Conservation (phyloP, 30 jellyfish, hydroid and myxozoan genomes). For the Aurelia coerulea region DNA sequence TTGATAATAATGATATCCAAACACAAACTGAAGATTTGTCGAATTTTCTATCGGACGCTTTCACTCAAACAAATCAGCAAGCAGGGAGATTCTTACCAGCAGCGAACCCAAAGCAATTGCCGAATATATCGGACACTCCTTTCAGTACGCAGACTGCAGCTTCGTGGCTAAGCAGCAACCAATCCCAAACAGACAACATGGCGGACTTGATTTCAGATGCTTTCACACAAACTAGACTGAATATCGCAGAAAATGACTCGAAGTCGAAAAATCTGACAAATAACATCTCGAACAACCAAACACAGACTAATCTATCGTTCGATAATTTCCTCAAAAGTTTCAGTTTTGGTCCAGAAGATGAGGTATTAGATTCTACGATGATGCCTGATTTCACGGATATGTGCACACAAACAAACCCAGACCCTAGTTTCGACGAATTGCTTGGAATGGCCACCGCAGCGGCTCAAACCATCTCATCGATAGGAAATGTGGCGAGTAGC, state of each 20-base stretch:
- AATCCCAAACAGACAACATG: constrained; percentile 29
- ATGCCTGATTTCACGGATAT: constrained; percentile 70
- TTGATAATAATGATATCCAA: constrained; percentile 41
- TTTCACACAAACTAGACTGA: constrained; percentile 51
- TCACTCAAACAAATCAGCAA: constrained; percentile 61
- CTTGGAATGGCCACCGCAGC: constrained; percentile 40
- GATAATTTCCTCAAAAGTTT: constrained; percentile 45
- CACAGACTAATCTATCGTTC: constrained; percentile 63
- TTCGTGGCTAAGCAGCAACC: constrained; percentile 41
- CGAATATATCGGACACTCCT: not conserved
- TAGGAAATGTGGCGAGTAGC: not conserved
- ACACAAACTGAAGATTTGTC: constrained; percentile 49
- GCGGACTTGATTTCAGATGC: constrained; percentile 42
- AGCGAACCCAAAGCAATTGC: not conserved
- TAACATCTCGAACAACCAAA: constrained; percentile 56
- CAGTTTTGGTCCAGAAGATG: constrained; percentile 42
- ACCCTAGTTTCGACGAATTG: constrained; percentile 56
- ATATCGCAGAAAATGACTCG: constrained; percentile 21
- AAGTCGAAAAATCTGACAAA: constrained; percentile 7
- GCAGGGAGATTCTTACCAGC: not conserved
- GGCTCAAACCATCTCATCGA: constrained; percentile 15
- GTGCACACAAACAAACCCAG: constrained; percentile 74
- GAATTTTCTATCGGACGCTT: constrained; percentile 51
- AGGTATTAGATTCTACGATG: constrained; percentile 30
- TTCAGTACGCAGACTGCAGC: not conserved